Evolutionary conservation across 2,888 invertebrate genomes (phyloP).

Genomic region (Lamellibrachia columna): DNA sequence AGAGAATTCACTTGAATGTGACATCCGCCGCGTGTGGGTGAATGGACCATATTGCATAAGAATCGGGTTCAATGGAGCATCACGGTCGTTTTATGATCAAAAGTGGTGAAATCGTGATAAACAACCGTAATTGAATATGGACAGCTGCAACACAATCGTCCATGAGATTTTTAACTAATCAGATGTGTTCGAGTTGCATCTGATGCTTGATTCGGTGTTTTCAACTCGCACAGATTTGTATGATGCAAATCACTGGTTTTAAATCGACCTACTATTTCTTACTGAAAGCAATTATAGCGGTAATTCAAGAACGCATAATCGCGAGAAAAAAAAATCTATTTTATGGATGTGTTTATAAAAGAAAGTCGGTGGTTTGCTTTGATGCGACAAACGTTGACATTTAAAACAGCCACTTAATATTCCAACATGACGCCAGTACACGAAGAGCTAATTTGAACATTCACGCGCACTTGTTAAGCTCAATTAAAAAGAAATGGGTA

Average conservation of each 20-base stretch:
- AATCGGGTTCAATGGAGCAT: not conserved
- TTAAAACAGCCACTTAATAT: conserved; percentile 11
- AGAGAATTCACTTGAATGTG: not conserved
- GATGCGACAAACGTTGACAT: conserved; percentile 5
- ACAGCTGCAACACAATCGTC: not conserved
- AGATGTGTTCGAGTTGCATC: not conserved
- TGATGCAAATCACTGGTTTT: not conserved
- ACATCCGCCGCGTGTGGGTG: not conserved
- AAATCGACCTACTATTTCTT: not conserved
- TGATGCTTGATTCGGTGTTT: not conserved
- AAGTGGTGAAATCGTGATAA: not conserved
- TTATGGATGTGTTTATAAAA: conserved; percentile 12
- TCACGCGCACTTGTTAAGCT: not conserved
- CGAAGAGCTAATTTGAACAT: not conserved
- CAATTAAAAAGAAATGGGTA: conserved; percentile 1
- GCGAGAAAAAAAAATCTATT: not conserved
- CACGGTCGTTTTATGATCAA: not conserved
- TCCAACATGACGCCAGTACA: not conserved
- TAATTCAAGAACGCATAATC: not conserved
- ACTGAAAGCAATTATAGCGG: not conserved
- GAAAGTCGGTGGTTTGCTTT: not conserved
- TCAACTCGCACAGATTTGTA: not conserved
- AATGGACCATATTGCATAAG: not conserved
- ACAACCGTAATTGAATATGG: not conserved
- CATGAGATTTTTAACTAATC: not conserved